These are phyloP conservation scores for Dynastes grantii DNA, from an alignment of 2,888 invertebrate species.

Conservation along the genomic window DNA sequence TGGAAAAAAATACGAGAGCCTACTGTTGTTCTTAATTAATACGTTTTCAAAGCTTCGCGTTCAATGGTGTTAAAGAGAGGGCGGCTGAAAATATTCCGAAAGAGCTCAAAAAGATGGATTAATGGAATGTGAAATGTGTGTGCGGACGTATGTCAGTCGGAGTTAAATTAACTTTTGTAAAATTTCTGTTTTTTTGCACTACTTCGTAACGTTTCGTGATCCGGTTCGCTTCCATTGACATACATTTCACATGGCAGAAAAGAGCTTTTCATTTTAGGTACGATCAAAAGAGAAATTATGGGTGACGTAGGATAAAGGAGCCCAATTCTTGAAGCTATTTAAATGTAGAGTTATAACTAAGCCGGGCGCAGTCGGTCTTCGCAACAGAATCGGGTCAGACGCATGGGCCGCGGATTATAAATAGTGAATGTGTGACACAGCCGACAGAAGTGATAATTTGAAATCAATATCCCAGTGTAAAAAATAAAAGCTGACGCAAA, in stretches of 20 bases:
- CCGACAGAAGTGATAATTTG: no score
- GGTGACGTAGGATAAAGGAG: no score
- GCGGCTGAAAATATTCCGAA: neutral
- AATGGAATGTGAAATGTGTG: neutral
- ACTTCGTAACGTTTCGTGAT: neutral
- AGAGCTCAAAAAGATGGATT: neutral
- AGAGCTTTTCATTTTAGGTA: neutral
- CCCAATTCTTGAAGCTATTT: no score
- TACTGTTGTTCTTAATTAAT: slow-evolving; percentile 6
- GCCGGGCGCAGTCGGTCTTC: no score
- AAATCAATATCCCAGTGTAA: no score
- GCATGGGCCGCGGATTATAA: no score
- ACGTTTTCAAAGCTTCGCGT: neutral
- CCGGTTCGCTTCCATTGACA: neutral
- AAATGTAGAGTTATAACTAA: no score
- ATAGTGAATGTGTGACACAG: no score
- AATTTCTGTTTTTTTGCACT: neutral
- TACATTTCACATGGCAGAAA: neutral
- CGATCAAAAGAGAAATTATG: neutral
- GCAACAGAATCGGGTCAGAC: no score
- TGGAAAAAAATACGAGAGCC: neutral
- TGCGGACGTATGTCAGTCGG: no score
- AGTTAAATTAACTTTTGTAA: neutral
- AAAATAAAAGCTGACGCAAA: no score
- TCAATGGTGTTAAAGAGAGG: neutral